Conservation (phyloP, 2,113 vertebrate genomes). For the Leucoraja erinaceus region DNA sequence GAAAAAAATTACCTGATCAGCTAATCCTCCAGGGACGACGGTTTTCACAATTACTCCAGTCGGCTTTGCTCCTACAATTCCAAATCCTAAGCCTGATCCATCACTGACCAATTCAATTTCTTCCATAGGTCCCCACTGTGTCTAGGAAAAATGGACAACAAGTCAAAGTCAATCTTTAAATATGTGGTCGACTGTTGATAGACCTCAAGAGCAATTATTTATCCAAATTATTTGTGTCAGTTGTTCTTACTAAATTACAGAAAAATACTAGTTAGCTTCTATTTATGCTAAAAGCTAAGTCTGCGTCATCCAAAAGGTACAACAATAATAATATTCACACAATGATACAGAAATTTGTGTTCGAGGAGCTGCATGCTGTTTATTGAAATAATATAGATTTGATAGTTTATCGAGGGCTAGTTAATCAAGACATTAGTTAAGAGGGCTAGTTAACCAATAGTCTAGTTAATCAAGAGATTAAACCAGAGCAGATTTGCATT, state of each 20-base stretch:
- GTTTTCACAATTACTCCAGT: slow-evolving; percentile 86
- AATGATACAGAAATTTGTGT: neutral
- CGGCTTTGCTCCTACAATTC: slow-evolving; percentile 85
- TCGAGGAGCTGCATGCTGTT: neutral
- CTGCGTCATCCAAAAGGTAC: neutral
- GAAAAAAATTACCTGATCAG: slow-evolving; percentile 71
- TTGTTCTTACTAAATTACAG: neutral
- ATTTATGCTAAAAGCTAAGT: neutral
- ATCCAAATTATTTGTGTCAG: neutral
- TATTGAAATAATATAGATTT: neutral
- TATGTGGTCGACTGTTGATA: neutral
- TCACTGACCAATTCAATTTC: slow-evolving; percentile 87
- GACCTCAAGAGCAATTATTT: neutral
- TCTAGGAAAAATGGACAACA: slow-evolving; percentile 57
- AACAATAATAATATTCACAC: neutral
- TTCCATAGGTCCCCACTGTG: slow-evolving; percentile 76
- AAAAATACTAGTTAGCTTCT: neutral
- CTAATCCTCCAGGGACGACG: slow-evolving; percentile 76
- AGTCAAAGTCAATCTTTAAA: neutral
- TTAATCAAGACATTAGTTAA: neutral
- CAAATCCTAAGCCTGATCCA: slow-evolving; percentile 90
- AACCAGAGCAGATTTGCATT: neutral
- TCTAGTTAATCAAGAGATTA: neutral
- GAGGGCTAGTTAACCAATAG: neutral
- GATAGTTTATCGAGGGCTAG: neutral